Evolutionary conservation across 2,113 vertebrate genomes (phyloP), one percentile per base, ranked within the genome.

Genomic region (Turdus rufiventris): DNA sequence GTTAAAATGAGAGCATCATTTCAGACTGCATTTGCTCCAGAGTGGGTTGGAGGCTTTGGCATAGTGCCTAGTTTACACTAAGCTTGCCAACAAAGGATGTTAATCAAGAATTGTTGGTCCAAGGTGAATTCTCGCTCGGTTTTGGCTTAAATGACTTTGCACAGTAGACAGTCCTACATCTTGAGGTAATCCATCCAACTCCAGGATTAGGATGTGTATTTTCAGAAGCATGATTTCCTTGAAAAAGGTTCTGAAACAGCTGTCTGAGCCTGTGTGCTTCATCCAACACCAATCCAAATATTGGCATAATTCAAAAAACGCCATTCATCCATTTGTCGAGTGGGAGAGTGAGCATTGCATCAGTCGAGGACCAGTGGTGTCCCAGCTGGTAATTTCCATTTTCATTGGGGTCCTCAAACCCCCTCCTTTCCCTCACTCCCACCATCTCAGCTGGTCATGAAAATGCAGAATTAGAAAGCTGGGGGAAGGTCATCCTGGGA

Each of bases 91-190:
- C 66, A 85, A 76, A 63, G 89, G 68, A 95, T 89, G 89, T 94
- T 95, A 84, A 95, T 94, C 76, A 92, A 50, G 73, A 89, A 58
- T 81, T 91, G 77, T 87, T 89, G 81, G 84, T 91, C 74, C 80
- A 81, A 85, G 84, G 91, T 96, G 89, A 81, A 91, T 95, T 93
- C 93, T 89, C 92, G 68, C 68, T 75, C 82, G 93, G 63, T 83
- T 80, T 76, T 80, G 80, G 54, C 21, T 68, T 91, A 79, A 91
- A 57, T 57, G 45, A 56, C 36, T 95, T 94, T 82, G 70, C 14
- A 24, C 2, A 2, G 50, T 48, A 79, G 84, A 63, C 57, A 56
- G 48, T 48, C 66, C 66, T 78, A 42, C 36, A 65, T 40, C 31
- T 76, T 85, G 51, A 89, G 75, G 58, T 88, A 53, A 83, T 75